Percentiles rank a stretch among this genome's conserved stretches.
phyloP scores from a whole-genome alignment of 1,140 invertebrate genomes.

The Bombyx mandarina region DNA sequence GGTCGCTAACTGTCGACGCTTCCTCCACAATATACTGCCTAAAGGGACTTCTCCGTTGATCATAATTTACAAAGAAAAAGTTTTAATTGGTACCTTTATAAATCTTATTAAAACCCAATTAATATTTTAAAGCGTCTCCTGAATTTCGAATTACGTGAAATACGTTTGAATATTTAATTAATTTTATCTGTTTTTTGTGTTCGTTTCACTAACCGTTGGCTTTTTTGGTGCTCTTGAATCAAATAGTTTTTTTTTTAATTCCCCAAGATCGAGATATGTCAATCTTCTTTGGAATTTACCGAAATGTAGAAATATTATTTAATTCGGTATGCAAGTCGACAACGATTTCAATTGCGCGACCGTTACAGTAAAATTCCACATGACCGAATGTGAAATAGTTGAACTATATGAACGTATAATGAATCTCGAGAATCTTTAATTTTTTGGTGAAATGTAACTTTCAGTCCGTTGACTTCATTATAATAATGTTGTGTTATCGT shows the following conservation, averaged over 20 bases:
- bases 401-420: conserved; percentile 21
- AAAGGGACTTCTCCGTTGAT: conserved; percentile 18
- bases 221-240: too few relatives aligned
- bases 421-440: conserved; percentile 30
- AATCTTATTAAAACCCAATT: conserved; percentile 29
- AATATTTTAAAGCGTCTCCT: conserved; percentile 13
- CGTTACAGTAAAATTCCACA: conserved; percentile 50
- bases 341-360: conserved; percentile 23
- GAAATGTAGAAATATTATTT: too few relatives aligned
- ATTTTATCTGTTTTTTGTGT: too few relatives aligned
- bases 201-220: too few relatives aligned
- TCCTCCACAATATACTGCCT: conserved; percentile 22
- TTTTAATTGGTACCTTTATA: conserved; percentile 31
- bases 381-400: conserved; percentile 37
- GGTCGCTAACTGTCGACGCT: conserved; percentile 10
- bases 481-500: conserved; percentile 56
- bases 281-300: too few relatives aligned
- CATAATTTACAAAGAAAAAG: conserved; percentile 41
- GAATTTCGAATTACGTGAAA: too few relatives aligned
- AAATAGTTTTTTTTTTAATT: too few relatives aligned
- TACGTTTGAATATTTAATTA: too few relatives aligned
- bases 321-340: not conserved
- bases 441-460: conserved; percentile 35
- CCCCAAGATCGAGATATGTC: too few relatives aligned
- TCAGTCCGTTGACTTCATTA: conserved; percentile 50